Evolutionary conservation across 2,797 vertebrate genomes (phyloP).

Genomic region (Uromys caudimaculatus): DNA sequence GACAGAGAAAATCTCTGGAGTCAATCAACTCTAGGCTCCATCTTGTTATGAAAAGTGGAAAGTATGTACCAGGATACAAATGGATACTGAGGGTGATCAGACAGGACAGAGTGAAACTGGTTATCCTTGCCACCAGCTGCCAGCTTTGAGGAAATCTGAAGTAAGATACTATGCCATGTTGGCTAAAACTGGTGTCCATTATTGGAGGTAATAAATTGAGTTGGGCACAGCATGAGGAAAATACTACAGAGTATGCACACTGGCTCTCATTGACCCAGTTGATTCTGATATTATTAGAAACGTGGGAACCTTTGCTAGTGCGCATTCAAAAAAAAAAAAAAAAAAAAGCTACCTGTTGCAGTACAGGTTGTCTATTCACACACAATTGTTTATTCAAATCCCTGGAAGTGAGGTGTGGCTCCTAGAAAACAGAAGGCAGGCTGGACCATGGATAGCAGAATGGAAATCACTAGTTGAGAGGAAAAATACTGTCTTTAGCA

Average conservation of each 20-base stretch:
- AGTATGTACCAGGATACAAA: neutral
- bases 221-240: neutral
- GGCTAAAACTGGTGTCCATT: neutral
- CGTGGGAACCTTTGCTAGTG: neutral
- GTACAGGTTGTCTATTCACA: slow-evolving; percentile 59
- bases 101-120: neutral
- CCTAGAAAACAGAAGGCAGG: slow-evolving; percentile 26
- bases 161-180: no score
- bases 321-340: neutral
- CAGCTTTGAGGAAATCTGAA: neutral
- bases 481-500: slow-evolving; percentile 51
- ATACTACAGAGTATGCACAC: neutral
- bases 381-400: slow-evolving; percentile 46
- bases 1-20: neutral
- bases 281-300: neutral
- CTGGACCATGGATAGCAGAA: slow-evolving; percentile 17
- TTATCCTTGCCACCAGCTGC: neutral
- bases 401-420: slow-evolving; percentile 49
- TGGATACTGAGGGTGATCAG: neutral
- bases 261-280: neutral
- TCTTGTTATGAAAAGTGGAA: neutral
- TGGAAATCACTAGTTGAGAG: slow-evolving; percentile 46
- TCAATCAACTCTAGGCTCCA: neutral
- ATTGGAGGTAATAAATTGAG: neutral
- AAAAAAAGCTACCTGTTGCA: neutral